Evolutionary conservation across 2,888 invertebrate genomes (phyloP).

Genomic region (Hyalella azteca): DNA sequence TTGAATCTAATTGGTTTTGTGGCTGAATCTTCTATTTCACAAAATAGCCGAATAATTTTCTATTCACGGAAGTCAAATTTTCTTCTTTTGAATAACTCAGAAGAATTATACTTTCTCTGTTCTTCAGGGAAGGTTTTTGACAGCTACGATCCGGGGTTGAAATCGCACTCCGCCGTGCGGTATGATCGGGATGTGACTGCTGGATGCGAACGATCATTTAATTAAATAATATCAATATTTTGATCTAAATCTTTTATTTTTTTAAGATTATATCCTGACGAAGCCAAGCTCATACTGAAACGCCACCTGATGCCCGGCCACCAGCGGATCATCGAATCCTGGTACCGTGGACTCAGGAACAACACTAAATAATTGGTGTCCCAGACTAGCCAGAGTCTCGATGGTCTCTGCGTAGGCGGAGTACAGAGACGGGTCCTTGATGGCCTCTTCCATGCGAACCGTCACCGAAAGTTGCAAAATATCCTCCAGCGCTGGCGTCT

Average conservation of each 20-base stretch:
- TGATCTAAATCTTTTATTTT: background rate
- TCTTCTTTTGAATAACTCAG: too few species aligned
- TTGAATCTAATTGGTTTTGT: too few species aligned
- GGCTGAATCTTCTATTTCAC: too few species aligned
- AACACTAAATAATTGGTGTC: background rate
- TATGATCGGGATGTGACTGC: too few species aligned
- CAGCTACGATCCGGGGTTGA: too few species aligned
- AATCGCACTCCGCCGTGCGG: too few species aligned
- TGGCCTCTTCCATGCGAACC: slow-evolving; percentile 3
- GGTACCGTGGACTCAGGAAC: background rate
- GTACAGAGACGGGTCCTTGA: background rate
- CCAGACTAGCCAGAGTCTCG: background rate
- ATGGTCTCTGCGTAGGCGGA: background rate
- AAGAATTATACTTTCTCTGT: too few species aligned
- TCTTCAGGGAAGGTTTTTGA: too few species aligned
- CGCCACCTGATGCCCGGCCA: background rate
- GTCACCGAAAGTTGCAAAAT: background rate
- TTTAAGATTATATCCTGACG: background rate
- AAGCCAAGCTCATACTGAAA: background rate
- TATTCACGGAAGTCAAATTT: too few species aligned
- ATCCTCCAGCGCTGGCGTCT: background rate
- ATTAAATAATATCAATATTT: too few species aligned
- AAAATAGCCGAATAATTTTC: too few species aligned
- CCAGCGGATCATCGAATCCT: background rate
- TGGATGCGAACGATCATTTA: too few species aligned